A percentile compares a stretch with the other conserved stretches of the same genome.
Conservation (phyloP, 2,888 invertebrate species). For the Sesia apiformis region DNA sequence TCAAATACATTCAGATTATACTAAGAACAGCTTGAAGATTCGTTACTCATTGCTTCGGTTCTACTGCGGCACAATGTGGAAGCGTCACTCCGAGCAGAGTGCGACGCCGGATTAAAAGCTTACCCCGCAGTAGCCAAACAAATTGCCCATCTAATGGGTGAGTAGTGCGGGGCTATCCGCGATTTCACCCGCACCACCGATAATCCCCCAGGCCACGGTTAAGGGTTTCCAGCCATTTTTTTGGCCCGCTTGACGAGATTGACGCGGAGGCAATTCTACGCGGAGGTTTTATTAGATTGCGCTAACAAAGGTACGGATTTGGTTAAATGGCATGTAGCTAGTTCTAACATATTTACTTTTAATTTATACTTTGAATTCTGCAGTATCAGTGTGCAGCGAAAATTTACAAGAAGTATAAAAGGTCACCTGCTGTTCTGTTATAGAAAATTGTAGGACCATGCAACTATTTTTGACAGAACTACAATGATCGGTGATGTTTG, state of each 20-base stretch:
- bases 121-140: constrained; percentile 48
- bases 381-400: too few relatives aligned
- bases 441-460: too few relatives aligned
- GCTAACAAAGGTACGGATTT: neutral
- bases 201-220: constrained; percentile 24
- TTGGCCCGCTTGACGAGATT: neutral
- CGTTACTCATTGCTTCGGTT: constrained; percentile 3
- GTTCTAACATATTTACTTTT: too few relatives aligned
- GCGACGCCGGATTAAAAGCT: constrained; percentile 47
- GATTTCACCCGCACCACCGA: constrained; percentile 24
- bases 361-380: too few relatives aligned
- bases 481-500: too few relatives aligned
- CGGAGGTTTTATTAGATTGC: neutral
- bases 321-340: too few relatives aligned
- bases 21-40: constrained; percentile 8
- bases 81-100: constrained; percentile 26
- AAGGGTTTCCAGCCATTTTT: neutral
- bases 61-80: constrained; percentile 3
- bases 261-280: neutral
- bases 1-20: too few relatives aligned
- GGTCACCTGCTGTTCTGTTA: too few relatives aligned
- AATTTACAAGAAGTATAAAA: too few relatives aligned
- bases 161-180: constrained; percentile 25
- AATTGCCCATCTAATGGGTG: constrained; percentile 56
- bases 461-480: too few relatives aligned